Conservation (phyloP, 2,888 invertebrate genomes). For the Himalopsyche japonica region DNA sequence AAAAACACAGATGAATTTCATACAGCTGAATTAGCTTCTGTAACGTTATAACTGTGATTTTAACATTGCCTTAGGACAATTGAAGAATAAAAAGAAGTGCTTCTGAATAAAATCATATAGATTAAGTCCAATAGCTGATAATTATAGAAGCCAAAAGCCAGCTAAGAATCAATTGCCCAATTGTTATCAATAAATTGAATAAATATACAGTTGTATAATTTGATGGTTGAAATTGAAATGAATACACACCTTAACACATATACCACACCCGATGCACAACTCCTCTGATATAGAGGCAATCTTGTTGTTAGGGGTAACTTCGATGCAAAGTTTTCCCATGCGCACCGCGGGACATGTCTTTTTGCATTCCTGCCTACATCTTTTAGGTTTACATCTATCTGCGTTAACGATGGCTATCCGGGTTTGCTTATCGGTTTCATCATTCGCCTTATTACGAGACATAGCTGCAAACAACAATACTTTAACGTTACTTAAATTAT, state of each 20-base stretch:
- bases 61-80: too few species aligned
- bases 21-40: too few species aligned
- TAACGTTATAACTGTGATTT: too few species aligned
- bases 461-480: slow-evolving; percentile 47
- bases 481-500: background rate
- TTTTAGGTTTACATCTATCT: slow-evolving; percentile 98
- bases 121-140: too few species aligned
- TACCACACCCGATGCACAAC: slow-evolving; percentile 98
- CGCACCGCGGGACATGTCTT: slow-evolving; percentile 98
- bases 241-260: slow-evolving; percentile 88
- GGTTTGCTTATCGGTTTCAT: slow-evolving; percentile 91
- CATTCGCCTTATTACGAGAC: slow-evolving; percentile 73
- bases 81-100: too few species aligned
- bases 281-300: slow-evolving; percentile 97
- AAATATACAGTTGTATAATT: too few species aligned
- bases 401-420: slow-evolving; percentile 97
- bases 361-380: slow-evolving; percentile 98
- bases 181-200: too few species aligned
- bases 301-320: slow-evolving; percentile 94
- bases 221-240: background rate
- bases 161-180: too few species aligned
- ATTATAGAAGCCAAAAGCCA: too few species aligned
- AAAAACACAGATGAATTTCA: too few species aligned
- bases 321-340: slow-evolving; percentile 99
- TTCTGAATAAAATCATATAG: too few species aligned